Conservation (phyloP, 2,888 invertebrate species). For the Pomacea canaliculata region DNA sequence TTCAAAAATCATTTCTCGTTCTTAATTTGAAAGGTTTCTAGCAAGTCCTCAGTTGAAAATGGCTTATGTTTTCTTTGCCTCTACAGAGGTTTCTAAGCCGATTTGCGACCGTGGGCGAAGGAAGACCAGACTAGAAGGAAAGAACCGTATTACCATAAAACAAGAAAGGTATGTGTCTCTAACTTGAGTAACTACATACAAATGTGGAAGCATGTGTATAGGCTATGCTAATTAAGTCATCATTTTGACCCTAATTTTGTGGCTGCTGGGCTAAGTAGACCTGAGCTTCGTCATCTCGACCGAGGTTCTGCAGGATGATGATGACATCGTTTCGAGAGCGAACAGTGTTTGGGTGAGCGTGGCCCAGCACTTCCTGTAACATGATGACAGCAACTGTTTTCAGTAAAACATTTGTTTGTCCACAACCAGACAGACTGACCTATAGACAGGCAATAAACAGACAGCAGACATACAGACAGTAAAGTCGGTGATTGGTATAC, state of each 20-base stretch:
- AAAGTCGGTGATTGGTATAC: not conserved
- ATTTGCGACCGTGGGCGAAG: too few relatives aligned
- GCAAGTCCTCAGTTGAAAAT: too few relatives aligned
- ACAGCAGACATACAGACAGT: not conserved
- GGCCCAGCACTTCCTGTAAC: constrained; percentile 38
- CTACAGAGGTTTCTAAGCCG: too few relatives aligned
- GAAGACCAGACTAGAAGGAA: too few relatives aligned
- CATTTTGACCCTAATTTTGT: not conserved
- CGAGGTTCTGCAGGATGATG: constrained; percentile 43
- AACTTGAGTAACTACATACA: too few relatives aligned
- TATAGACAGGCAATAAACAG: not conserved
- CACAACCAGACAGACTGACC: not conserved
- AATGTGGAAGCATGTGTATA: too few relatives aligned
- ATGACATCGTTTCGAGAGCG: constrained; percentile 47
- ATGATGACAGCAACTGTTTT: not conserved
- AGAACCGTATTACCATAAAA: too few relatives aligned
- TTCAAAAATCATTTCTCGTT: too few relatives aligned
- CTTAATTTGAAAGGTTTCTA: too few relatives aligned
- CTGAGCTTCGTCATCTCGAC: constrained; percentile 36
- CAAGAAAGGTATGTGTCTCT: too few relatives aligned
- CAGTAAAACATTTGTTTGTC: not conserved
- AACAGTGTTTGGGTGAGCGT: constrained; percentile 42
- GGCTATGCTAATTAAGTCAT: too few relatives aligned
- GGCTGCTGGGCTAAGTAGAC: constrained; percentile 33
- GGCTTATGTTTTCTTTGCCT: too few relatives aligned